Conservation (phyloP, 2,113 vertebrate species). For the Myiozetetes cayanensis region DNA sequence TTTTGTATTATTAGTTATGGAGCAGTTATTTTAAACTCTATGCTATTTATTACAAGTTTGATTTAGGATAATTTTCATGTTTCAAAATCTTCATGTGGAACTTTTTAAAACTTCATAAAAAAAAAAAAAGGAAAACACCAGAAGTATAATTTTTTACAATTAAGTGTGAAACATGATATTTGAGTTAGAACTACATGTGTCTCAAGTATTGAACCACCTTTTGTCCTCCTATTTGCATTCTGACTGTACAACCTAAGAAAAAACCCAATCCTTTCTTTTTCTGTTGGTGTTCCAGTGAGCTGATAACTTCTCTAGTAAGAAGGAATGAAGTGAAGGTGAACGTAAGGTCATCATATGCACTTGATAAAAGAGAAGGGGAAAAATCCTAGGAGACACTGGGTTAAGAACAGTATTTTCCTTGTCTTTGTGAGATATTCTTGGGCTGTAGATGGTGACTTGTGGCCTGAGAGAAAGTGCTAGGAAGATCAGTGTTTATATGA, state of each 20-base stretch:
- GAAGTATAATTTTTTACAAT: neutral
- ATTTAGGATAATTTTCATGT: neutral
- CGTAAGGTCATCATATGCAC: neutral
- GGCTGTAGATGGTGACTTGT: neutral
- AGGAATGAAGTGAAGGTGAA: neutral
- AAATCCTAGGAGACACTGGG: neutral
- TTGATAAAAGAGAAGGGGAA: neutral
- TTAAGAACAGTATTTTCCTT: neutral
- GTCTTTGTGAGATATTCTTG: neutral
- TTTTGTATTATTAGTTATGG: neutral
- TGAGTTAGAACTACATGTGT: neutral
- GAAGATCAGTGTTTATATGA: neutral
- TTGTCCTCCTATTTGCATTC: neutral
- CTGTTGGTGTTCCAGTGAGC: neutral
- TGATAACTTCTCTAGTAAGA: neutral
- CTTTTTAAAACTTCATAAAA: neutral
- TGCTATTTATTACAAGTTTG: neutral
- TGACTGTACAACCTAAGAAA: neutral
- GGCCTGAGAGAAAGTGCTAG: neutral
- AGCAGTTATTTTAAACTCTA: neutral
- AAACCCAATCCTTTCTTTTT: accelerated
- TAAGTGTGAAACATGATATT: neutral
- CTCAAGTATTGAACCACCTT: neutral
- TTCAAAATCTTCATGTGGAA: neutral
- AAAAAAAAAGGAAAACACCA: accelerated